Evolutionary conservation across 2,797 vertebrate genomes (phyloP), one percentile per base, ranked within the genome.

Genomic region (Muscicapa striata): DNA sequence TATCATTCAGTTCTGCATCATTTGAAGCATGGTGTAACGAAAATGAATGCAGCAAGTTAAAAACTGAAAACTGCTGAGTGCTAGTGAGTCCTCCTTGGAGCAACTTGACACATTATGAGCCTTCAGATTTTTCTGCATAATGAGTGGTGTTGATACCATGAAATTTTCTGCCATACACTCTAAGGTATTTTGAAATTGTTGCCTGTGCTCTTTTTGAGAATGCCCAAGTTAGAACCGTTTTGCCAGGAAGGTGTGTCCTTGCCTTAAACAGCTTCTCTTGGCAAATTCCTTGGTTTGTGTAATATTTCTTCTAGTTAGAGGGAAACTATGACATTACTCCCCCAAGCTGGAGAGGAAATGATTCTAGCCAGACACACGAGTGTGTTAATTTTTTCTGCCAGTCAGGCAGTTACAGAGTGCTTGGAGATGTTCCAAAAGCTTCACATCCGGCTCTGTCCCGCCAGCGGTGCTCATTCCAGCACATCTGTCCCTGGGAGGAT

Each of bases 401-500:
- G 24, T 54, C 66, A 54, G 76, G 58, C 43, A 5, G 24, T 84
- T 79, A 17, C 52, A 0, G 55, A 64, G 81, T 55, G 26, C 58
- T 78, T 93, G 90, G 89, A 87, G 68, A 18, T 34, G 15, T 3
- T 95, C 93, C 80, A 87, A 3, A 8, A 36, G 59, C 67, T 78
- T 58, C 6, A 2, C 48, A 46, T 83, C 61, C 4, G 20, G 63
- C 46, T 52, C 64, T 0, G 2, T 57, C 73, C 46, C 0, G 0
- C 49, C 66, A 32, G n/a, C 1, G 15, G 72, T 5, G 58, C 66
- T 68, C 7, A 13, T 32, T 89, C 27, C 76, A 87, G 66, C 7
- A 8, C 54, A n/a, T 77, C 84, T 59, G 69, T 49, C 86, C 83
- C 54, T 48, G 34, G 40, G 89, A 88, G 80, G 67, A 64, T 49